Evolutionary conservation across 92 coral and sea anemone species (phyloP).

Genomic region (Heliopora coerulea): DNA sequence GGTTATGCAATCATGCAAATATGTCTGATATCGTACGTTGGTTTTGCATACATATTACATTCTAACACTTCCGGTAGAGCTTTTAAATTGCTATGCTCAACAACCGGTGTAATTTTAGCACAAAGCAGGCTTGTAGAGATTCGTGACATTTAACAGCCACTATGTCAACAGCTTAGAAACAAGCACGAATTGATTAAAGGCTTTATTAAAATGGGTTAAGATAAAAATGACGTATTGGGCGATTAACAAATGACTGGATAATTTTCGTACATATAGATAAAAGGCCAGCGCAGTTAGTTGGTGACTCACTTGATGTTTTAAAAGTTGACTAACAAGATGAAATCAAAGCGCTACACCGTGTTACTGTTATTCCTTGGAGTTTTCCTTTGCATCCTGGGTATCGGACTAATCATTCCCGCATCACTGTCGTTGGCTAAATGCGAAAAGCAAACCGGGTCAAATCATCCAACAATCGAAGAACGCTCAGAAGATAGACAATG

Average conservation of each 20-base stretch:
- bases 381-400: slow-evolving; percentile 60
- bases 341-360: slow-evolving; percentile 2
- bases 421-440: slow-evolving; percentile 1
- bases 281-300: background rate
- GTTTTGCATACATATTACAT: too few species aligned
- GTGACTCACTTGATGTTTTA: background rate
- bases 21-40: too few species aligned
- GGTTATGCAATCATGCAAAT: too few species aligned
- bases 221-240: slow-evolving; percentile 20
- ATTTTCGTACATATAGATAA: background rate
- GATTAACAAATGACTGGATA: background rate
- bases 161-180: too few species aligned
- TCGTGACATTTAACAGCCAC: too few species aligned
- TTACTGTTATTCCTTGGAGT: slow-evolving; percentile 46
- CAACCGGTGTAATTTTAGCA: too few species aligned
- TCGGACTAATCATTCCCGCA: slow-evolving; percentile 62
- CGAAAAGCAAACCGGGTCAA: background rate
- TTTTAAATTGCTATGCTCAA: too few species aligned
- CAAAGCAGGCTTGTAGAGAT: too few species aligned
- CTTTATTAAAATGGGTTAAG: slow-evolving; percentile 30
- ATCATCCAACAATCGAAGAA: background rate
- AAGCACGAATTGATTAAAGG: background rate
- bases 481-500: slow-evolving; percentile 3
- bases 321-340: background rate
- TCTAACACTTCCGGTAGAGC: too few species aligned